Evolutionary conservation across 2,888 invertebrate species (phyloP).

Genomic region (Tenthredo notha): DNA sequence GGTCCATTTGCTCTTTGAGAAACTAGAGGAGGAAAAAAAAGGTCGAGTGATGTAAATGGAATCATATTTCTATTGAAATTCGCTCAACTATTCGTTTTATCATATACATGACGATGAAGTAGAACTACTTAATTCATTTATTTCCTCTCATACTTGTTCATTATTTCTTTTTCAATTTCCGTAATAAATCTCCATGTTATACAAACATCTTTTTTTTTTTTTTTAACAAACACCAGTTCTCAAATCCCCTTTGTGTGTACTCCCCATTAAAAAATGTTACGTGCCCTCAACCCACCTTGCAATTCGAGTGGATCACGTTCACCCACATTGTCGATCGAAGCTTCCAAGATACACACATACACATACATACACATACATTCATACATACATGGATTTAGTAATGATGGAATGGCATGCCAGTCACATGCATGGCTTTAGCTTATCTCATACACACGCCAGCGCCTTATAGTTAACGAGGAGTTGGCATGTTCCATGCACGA

Average conservation of each 20-base stretch:
- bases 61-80: not conserved
- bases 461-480: constrained; percentile 41
- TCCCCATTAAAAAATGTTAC: constrained; percentile 1
- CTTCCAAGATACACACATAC: not conserved
- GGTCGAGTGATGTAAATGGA: constrained; percentile 4
- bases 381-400: constrained; percentile 3
- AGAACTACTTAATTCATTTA: not conserved
- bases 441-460: constrained; percentile 40
- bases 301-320: constrained; percentile 1
- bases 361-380: not conserved
- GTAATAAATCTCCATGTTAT: not conserved
- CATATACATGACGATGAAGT: not conserved
- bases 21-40: not conserved
- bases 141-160: not conserved
- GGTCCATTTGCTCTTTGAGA: not conserved
- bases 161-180: not conserved
- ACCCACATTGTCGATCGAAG: constrained; percentile 18
- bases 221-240: not conserved
- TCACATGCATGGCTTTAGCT: constrained; percentile 31
- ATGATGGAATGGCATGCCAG: constrained; percentile 49
- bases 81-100: not conserved
- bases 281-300: not conserved
- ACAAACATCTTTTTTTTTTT: not conserved
- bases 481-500: constrained; percentile 33
- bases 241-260: not conserved